Evolutionary conservation across 2,888 invertebrate genomes (phyloP).

Genomic region (Limulus polyphemus): DNA sequence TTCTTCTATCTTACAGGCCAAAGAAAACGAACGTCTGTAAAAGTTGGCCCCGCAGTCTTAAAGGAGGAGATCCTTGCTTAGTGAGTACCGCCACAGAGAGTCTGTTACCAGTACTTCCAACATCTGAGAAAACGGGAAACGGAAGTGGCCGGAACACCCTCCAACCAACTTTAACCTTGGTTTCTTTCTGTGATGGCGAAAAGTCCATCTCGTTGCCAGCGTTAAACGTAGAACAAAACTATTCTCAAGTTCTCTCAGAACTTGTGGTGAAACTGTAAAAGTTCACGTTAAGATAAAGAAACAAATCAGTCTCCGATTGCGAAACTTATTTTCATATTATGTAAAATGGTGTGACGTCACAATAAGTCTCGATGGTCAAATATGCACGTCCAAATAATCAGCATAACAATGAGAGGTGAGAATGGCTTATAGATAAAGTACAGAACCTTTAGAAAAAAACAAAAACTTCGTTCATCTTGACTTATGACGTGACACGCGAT

Average conservation of each 20-base stretch:
- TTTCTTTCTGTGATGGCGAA: slow-evolving; percentile 37
- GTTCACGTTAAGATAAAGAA: not conserved
- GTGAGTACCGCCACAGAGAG: slow-evolving; percentile 36
- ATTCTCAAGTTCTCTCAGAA: slow-evolving; percentile 42
- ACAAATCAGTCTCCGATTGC: too few relatives aligned
- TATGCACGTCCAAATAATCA: too few relatives aligned
- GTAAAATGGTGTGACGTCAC: too few relatives aligned
- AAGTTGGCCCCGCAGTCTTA: slow-evolving; percentile 25
- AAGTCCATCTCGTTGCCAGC: slow-evolving; percentile 38
- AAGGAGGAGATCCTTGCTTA: slow-evolving; percentile 42
- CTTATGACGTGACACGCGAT: too few relatives aligned
- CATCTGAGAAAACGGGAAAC: slow-evolving; percentile 15
- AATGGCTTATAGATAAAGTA: too few relatives aligned
- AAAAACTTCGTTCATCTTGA: too few relatives aligned
- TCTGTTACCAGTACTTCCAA: slow-evolving; percentile 36
- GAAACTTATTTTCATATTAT: too few relatives aligned
- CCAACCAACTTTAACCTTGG: slow-evolving; percentile 32
- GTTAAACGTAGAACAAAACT: slow-evolving; percentile 40
- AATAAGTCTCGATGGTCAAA: too few relatives aligned
- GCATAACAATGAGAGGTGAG: too few relatives aligned
- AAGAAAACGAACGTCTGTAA: slow-evolving; percentile 19
- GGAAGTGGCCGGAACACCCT: not conserved
- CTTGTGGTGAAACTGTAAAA: slow-evolving; percentile 38
- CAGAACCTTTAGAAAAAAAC: too few relatives aligned
- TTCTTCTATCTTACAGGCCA: slow-evolving; percentile 22